Conservation (phyloP, 2,797 vertebrate genomes). For the Sarcophilus harrisii region DNA sequence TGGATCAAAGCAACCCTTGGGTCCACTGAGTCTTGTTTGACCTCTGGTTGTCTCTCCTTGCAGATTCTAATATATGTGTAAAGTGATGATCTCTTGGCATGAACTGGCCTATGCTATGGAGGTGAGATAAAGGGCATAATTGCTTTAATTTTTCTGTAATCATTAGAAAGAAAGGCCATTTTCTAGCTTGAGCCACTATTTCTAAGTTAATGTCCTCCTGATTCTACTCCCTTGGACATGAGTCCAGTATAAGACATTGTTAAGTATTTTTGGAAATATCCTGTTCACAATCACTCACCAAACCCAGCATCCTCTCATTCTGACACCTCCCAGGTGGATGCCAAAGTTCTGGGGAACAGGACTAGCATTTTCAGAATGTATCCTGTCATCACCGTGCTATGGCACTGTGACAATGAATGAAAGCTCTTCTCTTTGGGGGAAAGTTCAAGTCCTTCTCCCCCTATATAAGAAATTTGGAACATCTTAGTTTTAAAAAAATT, state of each 20-base stretch:
- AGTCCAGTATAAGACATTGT: conserved; percentile 20
- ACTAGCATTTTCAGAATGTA: neutral
- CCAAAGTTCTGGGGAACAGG: neutral
- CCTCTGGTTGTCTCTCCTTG: neutral
- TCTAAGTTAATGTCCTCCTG: neutral
- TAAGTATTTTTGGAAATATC: neutral
- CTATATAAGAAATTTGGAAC: neutral
- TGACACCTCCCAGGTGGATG: neutral
- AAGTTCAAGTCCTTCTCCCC: neutral
- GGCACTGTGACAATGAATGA: neutral
- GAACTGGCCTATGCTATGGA: neutral
- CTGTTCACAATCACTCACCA: neutral
- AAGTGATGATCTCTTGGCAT: neutral
- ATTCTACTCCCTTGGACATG: neutral
- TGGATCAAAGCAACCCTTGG: neutral
- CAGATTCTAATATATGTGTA: neutral
- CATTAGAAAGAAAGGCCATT: neutral
- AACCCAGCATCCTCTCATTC: neutral
- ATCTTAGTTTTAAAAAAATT: neutral
- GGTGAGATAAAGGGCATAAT: neutral
- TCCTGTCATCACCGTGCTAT: neutral
- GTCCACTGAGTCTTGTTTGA: neutral
- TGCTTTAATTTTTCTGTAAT: neutral
- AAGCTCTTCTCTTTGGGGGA: neutral
- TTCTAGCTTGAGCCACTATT: neutral